Evolutionary conservation across 2,888 invertebrate genomes (phyloP).

Genomic region (Amblyjoppa fuscipennis): DNA sequence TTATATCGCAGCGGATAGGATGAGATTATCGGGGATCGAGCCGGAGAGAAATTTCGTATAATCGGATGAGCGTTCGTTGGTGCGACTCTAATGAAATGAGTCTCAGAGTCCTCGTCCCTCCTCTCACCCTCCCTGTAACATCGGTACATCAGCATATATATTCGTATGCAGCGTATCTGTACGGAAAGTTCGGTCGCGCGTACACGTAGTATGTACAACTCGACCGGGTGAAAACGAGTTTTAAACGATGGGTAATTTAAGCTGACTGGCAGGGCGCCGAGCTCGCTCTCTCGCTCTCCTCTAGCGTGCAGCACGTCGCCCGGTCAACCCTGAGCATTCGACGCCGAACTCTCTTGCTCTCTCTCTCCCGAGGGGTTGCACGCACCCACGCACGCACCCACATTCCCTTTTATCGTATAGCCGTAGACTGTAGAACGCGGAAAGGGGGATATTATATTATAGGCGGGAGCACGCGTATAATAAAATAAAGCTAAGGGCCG

Average conservation of each 20-base stretch:
- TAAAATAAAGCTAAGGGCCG: slow-evolving; percentile 12
- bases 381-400: slow-evolving; percentile 61
- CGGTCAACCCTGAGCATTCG: slow-evolving; percentile 62
- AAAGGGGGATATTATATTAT: neutral
- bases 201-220: slow-evolving; percentile 69
- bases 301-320: slow-evolving; percentile 59
- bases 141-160: slow-evolving; percentile 77
- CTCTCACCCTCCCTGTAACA: slow-evolving; percentile 50
- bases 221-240: slow-evolving; percentile 81
- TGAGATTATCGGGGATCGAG: slow-evolving; percentile 52
- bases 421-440: slow-evolving; percentile 4
- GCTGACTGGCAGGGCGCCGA: slow-evolving; percentile 71
- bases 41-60: slow-evolving; percentile 71
- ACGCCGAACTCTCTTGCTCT: slow-evolving; percentile 25
- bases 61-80: slow-evolving; percentile 78
- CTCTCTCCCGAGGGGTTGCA: slow-evolving; percentile 59
- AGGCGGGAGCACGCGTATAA: slow-evolving; percentile 32
- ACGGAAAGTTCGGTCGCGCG: slow-evolving; percentile 44
- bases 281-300: slow-evolving; percentile 41
- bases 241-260: slow-evolving; percentile 84
- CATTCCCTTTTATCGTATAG: slow-evolving; percentile 38
- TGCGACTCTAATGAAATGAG: slow-evolving; percentile 78
- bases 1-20: slow-evolving; percentile 44
- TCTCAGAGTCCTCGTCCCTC: slow-evolving; percentile 63
- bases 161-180: slow-evolving; percentile 77